Evolutionary conservation across 2,113 vertebrate genomes (phyloP).

Genomic region (Myanophis thanlyinensis): DNA sequence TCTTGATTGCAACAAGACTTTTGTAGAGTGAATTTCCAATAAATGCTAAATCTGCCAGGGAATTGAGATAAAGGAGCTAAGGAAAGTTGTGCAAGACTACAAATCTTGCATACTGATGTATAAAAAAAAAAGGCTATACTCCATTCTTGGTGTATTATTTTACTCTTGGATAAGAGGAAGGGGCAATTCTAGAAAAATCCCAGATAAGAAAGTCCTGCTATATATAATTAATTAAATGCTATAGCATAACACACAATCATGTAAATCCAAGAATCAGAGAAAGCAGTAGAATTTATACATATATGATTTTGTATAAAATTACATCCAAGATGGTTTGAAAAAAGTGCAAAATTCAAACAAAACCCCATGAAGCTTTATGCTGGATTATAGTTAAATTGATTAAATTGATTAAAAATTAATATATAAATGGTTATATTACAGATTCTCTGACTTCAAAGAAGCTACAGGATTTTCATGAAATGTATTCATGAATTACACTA

Average conservation of each 20-base stretch:
- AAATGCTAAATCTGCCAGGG: slow-evolving; percentile 50
- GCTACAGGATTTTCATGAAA: slow-evolving; percentile 51
- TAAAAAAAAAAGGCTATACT: slow-evolving; percentile 41
- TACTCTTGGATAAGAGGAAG: slow-evolving; percentile 30
- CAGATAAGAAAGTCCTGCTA: slow-evolving; percentile 31
- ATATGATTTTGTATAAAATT: not conserved
- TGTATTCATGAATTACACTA: slow-evolving; percentile 58
- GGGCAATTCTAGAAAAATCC: slow-evolving; percentile 52
- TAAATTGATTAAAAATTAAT: slow-evolving; percentile 45
- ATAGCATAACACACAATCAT: not conserved
- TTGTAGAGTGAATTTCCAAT: slow-evolving; percentile 38
- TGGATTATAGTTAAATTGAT: slow-evolving; percentile 15
- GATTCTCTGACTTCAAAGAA: slow-evolving; percentile 32
- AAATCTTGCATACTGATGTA: slow-evolving; percentile 56
- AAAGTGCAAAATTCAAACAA: not conserved
- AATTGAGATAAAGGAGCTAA: slow-evolving; percentile 58
- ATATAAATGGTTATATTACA: not conserved
- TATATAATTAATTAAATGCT: slow-evolving; percentile 12
- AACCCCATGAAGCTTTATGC: not conserved
- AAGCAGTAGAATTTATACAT: not conserved
- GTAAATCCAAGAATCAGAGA: not conserved
- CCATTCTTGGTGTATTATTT: slow-evolving; percentile 47
- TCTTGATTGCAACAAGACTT: slow-evolving; percentile 50
- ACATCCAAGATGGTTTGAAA: not conserved
- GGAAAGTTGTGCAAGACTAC: slow-evolving; percentile 59